Evolutionary conservation across 2,113 vertebrate genomes (phyloP).

Genomic region (Oophaga pumilio): DNA sequence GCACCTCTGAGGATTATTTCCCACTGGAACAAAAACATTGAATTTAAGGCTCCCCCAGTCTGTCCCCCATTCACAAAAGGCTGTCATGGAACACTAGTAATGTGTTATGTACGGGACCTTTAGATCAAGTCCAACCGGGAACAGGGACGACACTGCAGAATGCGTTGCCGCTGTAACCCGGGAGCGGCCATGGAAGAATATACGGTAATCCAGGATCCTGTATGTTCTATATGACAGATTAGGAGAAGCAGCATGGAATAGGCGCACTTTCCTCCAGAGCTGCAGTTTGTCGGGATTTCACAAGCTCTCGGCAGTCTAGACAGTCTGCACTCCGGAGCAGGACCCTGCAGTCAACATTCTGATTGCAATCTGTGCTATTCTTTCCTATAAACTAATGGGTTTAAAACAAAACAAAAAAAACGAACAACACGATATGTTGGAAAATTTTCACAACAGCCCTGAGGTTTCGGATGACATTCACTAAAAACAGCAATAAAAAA

Average conservation of each 20-base stretch:
- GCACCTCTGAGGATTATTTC: no score
- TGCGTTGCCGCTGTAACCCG: not conserved
- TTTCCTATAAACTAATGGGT: not conserved
- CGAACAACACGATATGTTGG: no score
- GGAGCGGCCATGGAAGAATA: no score
- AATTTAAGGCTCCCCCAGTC: no score
- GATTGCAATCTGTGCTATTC: not conserved
- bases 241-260: not conserved
- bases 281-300: constrained; percentile 16
- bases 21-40: no score
- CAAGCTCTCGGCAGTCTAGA: constrained; percentile 11
- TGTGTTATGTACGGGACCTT: no score
- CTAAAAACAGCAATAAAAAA: not conserved
- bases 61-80: no score
- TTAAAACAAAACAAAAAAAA: not conserved
- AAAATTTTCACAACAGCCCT: not conserved
- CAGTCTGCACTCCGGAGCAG: constrained; percentile 13
- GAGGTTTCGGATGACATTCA: not conserved
- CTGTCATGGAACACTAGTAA: no score
- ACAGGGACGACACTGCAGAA: not conserved
- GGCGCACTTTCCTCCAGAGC: no score
- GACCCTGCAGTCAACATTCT: constrained; percentile 5
- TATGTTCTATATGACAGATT: not conserved
- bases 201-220: not conserved
- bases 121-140: no score